These are phyloP conservation scores for Pseudopodoces humilis DNA, from an alignment of 2,113 vertebrate species.

Conservation along the genomic window DNA sequence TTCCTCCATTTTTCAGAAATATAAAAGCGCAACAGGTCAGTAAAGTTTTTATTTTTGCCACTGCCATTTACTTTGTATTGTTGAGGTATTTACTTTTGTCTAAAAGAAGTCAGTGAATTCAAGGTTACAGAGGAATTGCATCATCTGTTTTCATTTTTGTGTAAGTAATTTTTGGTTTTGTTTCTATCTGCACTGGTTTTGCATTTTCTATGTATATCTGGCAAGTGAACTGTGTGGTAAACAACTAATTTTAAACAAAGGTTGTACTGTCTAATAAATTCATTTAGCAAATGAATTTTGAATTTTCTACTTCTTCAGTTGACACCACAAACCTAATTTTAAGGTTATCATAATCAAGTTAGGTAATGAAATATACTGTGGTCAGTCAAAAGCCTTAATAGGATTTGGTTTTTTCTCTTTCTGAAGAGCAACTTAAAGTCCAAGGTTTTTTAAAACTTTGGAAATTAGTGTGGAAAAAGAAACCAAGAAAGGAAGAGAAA, in stretches of 20 bases:
- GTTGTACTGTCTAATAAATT: background rate
- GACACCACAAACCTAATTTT: background rate
- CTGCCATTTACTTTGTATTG: background rate
- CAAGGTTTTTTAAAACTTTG: background rate
- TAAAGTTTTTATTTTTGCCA: background rate
- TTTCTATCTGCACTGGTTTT: background rate
- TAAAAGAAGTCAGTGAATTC: background rate
- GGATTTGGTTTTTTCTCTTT: background rate
- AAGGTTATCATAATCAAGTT: background rate
- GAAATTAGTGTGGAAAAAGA: background rate
- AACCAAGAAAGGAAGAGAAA: background rate
- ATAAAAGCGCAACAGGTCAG: background rate
- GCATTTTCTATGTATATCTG: background rate
- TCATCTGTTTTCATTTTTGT: background rate
- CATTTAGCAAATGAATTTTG: background rate
- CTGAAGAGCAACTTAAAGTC: background rate
- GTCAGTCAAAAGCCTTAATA: background rate
- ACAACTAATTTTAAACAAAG: background rate
- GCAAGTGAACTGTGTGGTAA: background rate
- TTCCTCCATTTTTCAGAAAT: background rate
- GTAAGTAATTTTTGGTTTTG: background rate
- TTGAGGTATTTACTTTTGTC: background rate
- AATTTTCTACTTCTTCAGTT: background rate
- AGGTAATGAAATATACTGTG: background rate
- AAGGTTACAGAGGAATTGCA: background rate